Base-by-base conservation (phyloP, 2,797 vertebrate species). In the Scleropages formosus region DNA sequence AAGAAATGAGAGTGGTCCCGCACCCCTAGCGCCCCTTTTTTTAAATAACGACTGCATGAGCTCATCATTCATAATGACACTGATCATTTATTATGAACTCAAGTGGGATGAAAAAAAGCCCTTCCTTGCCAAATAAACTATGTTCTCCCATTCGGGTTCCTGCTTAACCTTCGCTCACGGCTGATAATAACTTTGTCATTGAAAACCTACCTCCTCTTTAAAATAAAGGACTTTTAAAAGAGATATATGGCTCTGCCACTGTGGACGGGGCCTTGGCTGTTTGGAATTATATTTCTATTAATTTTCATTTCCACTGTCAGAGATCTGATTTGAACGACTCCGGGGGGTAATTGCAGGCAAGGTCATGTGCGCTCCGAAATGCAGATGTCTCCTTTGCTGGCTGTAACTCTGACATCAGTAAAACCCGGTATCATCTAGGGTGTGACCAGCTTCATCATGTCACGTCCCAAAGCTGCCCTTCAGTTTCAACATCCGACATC, bases 51-150 rank as follows among this genome's bases (percentile, higher is more conserved):
- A 82, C 77, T 78, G 68, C 49, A 70, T 83, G 75, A 80, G 82
- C 84, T 88, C 91, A 93, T 93, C 88, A 87, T 88, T 93, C 90
- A 93, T 90, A 87, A 90, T 90, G 90, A 91, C 91, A 89, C 85
- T 89, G 90, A 91, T 91, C 88, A 91, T 92, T 87, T 91, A 90
- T 91, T 92, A 90, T 82, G 63, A 79, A 86, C 85, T 87, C 78
- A 84, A 90, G 90, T 89, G 88, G 87, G 87, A 90, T 89, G 87
- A 89, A 89, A 85, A 84, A 83, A 75, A 75, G 76, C 82, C 81
- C 79, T 84, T 85, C 81, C 85, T 80, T 75, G 82, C 80, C 78
- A 81, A 82, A 88, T 80, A 86, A 87, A 83, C 79, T 79, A 89
- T 89, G 83, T 84, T 90, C 89, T 90, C 84, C 86, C 85, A 88